Evolutionary conservation across 2,797 vertebrate genomes (phyloP), one percentile per base, ranked within the genome.

Genomic region (Parauchenoglanis ngamensis): DNA sequence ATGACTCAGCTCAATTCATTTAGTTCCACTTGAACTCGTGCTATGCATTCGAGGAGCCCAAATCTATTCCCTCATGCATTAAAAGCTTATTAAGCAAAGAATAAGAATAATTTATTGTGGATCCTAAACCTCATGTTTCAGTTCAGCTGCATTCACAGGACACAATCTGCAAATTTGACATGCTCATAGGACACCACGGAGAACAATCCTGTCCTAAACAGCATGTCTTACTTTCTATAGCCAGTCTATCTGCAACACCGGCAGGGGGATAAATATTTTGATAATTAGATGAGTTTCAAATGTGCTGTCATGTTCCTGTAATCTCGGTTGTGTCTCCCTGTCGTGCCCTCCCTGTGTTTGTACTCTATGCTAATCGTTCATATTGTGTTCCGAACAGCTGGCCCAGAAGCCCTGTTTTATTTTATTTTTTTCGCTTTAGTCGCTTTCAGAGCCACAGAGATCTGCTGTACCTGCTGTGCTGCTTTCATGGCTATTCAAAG

Each of bases 251-350:
- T 68, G n/a, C 85, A 59, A 90, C 88, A 91, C 85, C 91, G 90
- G 89, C 90, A 87, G 89, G 89, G 91, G 92, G 91, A 82, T 88
- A 91, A 92, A 93, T 92, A 92, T 94, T 94, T 92, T 89, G 91
- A 92, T 94, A 94, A 95, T 94, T 94, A 95, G 94, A 95, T 87
- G 93, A 92, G 93, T 94, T 94, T 92, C 87, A 85, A 90, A 90
- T 40, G 86, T 68, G 72, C 92, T 90, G 92, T 94, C 93, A 94
- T 94, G 93, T 94, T 93, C 86, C 92, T 35, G 85, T 94, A 94
- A 93, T 94, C 94, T 93, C 87, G 89, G 86, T 90, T 12, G 59
- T 85, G 84, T 63, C 57, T 59, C 19, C 57, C 2, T 65, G 59
- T 40, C 75, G 31, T 54, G 75, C 25, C 28, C 13, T 76, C 31